Conservation (phyloP, 2,113 vertebrate genomes). For the Dicentrarchus labrax region DNA sequence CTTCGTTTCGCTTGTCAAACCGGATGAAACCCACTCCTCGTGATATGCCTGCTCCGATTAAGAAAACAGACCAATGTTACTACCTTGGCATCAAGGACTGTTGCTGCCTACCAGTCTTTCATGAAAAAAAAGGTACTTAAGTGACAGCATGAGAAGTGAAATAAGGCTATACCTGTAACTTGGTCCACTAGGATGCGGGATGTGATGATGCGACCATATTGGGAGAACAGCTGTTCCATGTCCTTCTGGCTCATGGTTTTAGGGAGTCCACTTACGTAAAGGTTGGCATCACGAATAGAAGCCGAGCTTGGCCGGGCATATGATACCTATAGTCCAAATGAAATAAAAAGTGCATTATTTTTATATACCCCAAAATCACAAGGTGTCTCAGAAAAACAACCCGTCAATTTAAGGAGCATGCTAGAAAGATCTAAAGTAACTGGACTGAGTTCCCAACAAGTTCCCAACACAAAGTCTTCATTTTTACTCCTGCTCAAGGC, state of each 20-base stretch:
- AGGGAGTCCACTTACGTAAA: slow-evolving; percentile 95
- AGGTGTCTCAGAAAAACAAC: background rate
- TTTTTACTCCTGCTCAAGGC: background rate
- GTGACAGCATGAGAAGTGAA: slow-evolving; percentile 29
- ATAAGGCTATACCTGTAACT: slow-evolving; percentile 90
- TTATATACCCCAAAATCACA: background rate
- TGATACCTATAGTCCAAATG: slow-evolving; percentile 86
- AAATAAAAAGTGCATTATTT: slow-evolving; percentile 7
- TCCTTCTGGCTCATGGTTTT: slow-evolving; percentile 98
- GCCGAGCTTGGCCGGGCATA: slow-evolving; percentile 95
- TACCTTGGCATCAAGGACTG: slow-evolving; percentile 55
- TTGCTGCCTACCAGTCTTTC: background rate
- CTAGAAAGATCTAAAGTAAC: background rate
- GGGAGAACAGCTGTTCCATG: slow-evolving; percentile 97
- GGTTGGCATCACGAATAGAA: slow-evolving; percentile 95
- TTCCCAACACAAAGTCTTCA: background rate
- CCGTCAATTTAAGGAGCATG: background rate
- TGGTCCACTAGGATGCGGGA: slow-evolving; percentile 96
- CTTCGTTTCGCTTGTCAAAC: slow-evolving; percentile 97
- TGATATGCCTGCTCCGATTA: slow-evolving; percentile 89
- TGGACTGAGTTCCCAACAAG: background rate
- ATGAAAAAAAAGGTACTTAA: background rate
- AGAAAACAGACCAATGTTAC: slow-evolving; percentile 71
- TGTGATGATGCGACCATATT: slow-evolving; percentile 97
- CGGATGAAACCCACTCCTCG: slow-evolving; percentile 97